Base-by-base conservation (phyloP, 2,797 vertebrate genomes). In the Artibeus jamaicensis region DNA sequence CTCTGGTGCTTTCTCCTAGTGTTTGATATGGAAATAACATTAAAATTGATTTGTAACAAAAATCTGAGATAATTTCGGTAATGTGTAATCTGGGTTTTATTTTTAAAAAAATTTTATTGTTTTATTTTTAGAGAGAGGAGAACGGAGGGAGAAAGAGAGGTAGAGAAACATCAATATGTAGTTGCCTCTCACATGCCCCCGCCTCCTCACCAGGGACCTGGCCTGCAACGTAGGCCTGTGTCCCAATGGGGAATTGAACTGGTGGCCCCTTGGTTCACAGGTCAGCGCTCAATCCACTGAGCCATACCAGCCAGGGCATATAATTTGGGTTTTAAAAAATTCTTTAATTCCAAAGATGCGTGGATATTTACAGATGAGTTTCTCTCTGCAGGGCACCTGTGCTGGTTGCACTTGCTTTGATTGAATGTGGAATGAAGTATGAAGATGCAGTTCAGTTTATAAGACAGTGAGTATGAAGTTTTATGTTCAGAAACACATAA, bases 381-480 rank as follows among this genome's bases (percentile, higher is more conserved):
- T 98, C 87, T 93, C 96, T 92, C 98, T 97, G 32, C 97, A 99
- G 99, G 98, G 99, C 99, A 98, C 99, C 99, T 92, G 99, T 99
- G 96, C 98, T 99, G 98, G 99, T 99, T 97, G 99, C 99, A 97
- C 99, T 99, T 96, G 99, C 99, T 97, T 99, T 99, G 98, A 99
- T 99, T 97, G 99, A 99, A 98, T 98, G 98, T 98, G 99, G 99
- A 98, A 99, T 99, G 99, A 99, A 99, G 98, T 99, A 99, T 6
- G 99, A 99, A 98, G 99, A 99, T 95, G 99, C 99, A 70, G 99
- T 99, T 98, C 99, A 99, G 99, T 99, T 99, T 97, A 99, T 99
- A 99, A 99, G 99, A 98, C 99, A 99, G 99, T 99, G 99, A 99
- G 99, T 99, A 97, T 91, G 87, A 95, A 84, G 55, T 86, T 92